These are phyloP conservation scores for Micrastur ruficollis DNA, from an alignment of 2,797 vertebrate species.

Conservation along the genomic window DNA sequence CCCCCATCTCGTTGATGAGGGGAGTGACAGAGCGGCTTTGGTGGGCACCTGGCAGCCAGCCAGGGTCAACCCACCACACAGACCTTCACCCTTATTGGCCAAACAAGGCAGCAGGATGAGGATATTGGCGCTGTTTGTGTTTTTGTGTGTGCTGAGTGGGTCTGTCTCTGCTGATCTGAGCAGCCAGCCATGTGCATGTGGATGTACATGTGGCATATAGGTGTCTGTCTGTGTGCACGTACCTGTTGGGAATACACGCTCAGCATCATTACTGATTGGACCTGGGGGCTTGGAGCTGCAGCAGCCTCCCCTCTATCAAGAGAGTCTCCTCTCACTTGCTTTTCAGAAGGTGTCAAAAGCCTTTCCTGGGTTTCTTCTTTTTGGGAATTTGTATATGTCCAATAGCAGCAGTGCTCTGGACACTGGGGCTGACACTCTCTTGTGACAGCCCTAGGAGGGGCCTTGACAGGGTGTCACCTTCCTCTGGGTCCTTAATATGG, in stretches of 20 bases:
- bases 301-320: background rate
- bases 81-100: background rate
- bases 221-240: background rate
- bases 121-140: background rate
- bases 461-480: background rate
- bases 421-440: background rate
- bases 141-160: background rate
- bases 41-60: no score
- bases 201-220: background rate
- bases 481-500: background rate
- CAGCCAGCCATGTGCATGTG: accelerated
- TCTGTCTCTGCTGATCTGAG: background rate
- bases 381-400: background rate
- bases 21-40: no score
- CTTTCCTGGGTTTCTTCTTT: background rate
- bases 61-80: background rate
- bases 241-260: background rate
- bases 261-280: background rate
- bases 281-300: background rate
- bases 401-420: background rate
- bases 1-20: no score
- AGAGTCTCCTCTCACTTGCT: background rate
- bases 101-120: background rate
- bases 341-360: background rate
- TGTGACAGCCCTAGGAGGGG: background rate